Evolutionary conservation across 2,797 vertebrate species (phyloP).

Genomic region (Takifugu ocellatus): DNA sequence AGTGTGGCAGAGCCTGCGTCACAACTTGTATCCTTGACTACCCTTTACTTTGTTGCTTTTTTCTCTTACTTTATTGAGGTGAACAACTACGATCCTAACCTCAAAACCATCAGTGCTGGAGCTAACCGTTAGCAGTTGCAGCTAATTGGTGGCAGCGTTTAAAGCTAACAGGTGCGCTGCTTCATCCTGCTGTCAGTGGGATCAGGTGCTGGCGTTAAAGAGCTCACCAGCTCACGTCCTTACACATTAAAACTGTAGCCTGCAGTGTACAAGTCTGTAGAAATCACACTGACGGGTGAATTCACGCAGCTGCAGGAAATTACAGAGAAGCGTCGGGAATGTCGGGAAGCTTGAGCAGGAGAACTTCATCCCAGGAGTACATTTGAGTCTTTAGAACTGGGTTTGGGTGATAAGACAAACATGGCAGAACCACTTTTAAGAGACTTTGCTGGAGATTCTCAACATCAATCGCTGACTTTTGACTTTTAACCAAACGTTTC

Average conservation of each 20-base stretch:
- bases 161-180: background rate
- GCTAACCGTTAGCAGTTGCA: too few species aligned
- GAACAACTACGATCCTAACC: too few species aligned
- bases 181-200: constrained; percentile 1
- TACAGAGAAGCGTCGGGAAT: background rate
- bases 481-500: too few species aligned
- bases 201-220: background rate
- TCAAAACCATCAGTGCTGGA: too few species aligned
- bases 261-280: background rate
- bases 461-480: too few species aligned
- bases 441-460: too few species aligned
- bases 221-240: background rate
- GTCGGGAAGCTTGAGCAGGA: background rate
- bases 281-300: background rate
- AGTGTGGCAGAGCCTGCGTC: constrained; percentile 38
- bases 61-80: background rate
- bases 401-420: too few species aligned
- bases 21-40: constrained; percentile 31
- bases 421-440: too few species aligned
- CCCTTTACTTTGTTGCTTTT: constrained; percentile 5
- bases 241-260: constrained; percentile 4
- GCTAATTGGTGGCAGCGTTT: too few species aligned
- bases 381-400: too few species aligned
- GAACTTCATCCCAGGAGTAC: too few species aligned
- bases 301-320: background rate